Base-by-base conservation (phyloP, 2,888 invertebrate species). In the Molanna angustata region DNA sequence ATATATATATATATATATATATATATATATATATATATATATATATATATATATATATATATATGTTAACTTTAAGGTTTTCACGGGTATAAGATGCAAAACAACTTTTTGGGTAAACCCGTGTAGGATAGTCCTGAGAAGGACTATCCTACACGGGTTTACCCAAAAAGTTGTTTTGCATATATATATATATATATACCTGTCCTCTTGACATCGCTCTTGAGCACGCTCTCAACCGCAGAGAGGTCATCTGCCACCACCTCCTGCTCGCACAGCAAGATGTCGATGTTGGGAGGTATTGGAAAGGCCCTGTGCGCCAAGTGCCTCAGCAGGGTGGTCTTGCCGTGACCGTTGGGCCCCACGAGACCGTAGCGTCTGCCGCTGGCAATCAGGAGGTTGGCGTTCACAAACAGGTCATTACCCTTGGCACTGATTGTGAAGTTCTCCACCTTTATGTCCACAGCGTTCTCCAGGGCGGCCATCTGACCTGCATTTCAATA, bases 281-380 rank as follows among this genome's bases (percentile, higher is more conserved):
- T 92, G 62, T 83, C 99, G 61, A 99, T 99, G 64, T 90, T 93
- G 0, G 94, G 90, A 1, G 99, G 99, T 64, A 99, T 93, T 44
- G 89, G 88, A 65, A 99, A 90, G 4, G 90, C 91, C 61, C 94
- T 80, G 49, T 88, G 86, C 0, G 94, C 91, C 61, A 99, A 85
- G 68, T 99, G 99, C 52, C 95, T 83, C 49, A 99, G 73, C 19
- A 99, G 71, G 0, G 99, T 99, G 0, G 99, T 99, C 77, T 99
- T 99, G 11, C 99, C 99, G 75, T 99, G 96, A 0, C 94, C 99
- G 70, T 99, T 99, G 1, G 99, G 99, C 18, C 99, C 99, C 2
- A 99, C 98, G 3, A 99, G 78, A 64, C 99, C 99, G 71, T 99
- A 99, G 63, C 94, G 84, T 40, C 98, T 82, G 0, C 96, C 94